A percentile compares a stretch with the other conserved stretches of the same genome.
phyloP scores from a whole-genome alignment of 2,113 vertebrate species.

The Lipophrys pholis region DNA sequence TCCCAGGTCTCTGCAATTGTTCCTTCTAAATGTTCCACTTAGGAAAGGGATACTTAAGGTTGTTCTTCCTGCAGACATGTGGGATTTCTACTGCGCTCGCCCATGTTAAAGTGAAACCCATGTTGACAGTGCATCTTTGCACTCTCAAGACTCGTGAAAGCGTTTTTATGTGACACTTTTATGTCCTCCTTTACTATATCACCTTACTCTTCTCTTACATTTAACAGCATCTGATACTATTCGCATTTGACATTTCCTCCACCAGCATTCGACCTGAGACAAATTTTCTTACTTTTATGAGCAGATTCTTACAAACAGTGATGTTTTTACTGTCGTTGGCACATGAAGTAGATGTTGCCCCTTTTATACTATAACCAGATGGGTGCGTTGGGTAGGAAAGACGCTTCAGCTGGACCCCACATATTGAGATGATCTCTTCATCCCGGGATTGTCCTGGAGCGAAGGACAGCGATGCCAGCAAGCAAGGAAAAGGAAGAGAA shows the following conservation, averaged over 20 bases:
- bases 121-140: not conserved
- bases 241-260: constrained; percentile 18
- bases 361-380: constrained; percentile 40
- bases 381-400: constrained; percentile 33
- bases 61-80: not conserved
- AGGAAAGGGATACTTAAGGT: not conserved
- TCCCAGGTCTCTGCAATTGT: no score
- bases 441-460: constrained; percentile 42
- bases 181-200: no score
- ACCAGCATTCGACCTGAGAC: not conserved
- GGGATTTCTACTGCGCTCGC: not conserved
- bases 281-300: constrained; percentile 23
- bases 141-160: constrained; percentile 2
- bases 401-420: constrained; percentile 44
- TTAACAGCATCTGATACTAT: constrained; percentile 27
- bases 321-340: constrained; percentile 51
- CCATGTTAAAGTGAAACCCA: constrained; percentile 1
- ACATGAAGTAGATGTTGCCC: constrained; percentile 26
- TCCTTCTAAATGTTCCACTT: not conserved
- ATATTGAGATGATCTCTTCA: constrained; percentile 50
- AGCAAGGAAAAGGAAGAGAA: constrained; percentile 10
- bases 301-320: constrained; percentile 31
- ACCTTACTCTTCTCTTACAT: constrained; percentile 10
- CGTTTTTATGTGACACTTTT: constrained; percentile 51
- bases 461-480: constrained; percentile 27